phyloP scores from a whole-genome alignment of 1,140 invertebrate genomes.

The Ladona fulva region DNA sequence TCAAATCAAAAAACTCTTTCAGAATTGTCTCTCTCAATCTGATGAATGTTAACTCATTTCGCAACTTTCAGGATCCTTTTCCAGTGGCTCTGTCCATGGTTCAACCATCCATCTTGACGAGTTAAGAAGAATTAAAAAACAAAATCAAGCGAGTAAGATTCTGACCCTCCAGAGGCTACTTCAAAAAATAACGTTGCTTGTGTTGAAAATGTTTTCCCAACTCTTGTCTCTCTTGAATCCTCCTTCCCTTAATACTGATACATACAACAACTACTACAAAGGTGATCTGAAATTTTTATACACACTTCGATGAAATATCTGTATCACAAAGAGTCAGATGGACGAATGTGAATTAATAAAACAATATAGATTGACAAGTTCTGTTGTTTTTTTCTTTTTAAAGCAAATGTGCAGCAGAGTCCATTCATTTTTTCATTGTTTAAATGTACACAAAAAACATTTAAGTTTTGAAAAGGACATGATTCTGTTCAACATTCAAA shows the following conservation, averaged over 20 bases:
- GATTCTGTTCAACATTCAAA: neutral
- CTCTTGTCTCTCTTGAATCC: neutral
- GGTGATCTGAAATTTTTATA: slow-evolving; percentile 2
- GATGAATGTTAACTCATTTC: neutral
- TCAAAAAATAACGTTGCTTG: neutral
- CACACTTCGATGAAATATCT: slow-evolving; percentile 5
- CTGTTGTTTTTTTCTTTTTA: neutral
- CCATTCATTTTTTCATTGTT: neutral
- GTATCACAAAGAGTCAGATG: slow-evolving; percentile 1
- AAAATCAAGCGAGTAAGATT: neutral
- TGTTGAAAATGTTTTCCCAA: neutral
- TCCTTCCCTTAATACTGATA: slow-evolving; percentile 9
- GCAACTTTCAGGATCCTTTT: neutral
- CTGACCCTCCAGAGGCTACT: neutral
- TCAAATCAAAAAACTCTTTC: neutral
- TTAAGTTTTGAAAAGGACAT: neutral
- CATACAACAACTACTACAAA: slow-evolving; percentile 4
- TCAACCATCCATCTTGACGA: neutral
- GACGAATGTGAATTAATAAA: slow-evolving; percentile 9
- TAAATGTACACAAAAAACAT: slow-evolving; percentile 5
- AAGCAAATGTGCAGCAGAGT: slow-evolving; percentile 4
- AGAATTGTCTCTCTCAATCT: neutral
- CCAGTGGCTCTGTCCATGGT: neutral
- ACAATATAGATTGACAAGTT: neutral
- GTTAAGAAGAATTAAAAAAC: neutral